These are phyloP conservation scores for Drosophila colorata DNA, from an alignment of 2,888 invertebrate genomes.

Conservation along the genomic window DNA sequence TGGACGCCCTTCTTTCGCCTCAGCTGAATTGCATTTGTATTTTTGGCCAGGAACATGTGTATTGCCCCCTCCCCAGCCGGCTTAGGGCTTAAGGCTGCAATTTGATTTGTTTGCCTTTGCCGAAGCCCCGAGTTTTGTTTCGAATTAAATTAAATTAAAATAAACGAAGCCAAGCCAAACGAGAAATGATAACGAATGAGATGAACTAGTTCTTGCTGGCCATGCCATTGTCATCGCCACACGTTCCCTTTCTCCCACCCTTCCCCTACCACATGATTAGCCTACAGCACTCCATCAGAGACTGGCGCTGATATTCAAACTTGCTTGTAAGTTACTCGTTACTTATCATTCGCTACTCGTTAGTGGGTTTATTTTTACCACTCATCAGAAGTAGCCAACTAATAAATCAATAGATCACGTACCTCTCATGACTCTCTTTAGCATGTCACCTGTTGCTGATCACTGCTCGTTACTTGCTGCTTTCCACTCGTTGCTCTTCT, in stretches of 20 bases:
- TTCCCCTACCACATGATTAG: too few relatives aligned
- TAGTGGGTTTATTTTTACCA: too few relatives aligned
- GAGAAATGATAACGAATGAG: constrained; percentile 47
- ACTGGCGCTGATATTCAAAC: too few relatives aligned
- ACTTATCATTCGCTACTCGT: too few relatives aligned
- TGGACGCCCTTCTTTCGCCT: constrained; percentile 2
- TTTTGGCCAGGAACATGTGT: constrained; percentile 14
- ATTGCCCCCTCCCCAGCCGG: neutral
- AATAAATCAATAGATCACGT: too few relatives aligned
- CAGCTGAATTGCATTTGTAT: constrained; percentile 16
- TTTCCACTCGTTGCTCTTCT: neutral
- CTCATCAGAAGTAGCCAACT: too few relatives aligned
- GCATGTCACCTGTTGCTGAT: too few relatives aligned
- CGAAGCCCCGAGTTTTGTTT: constrained; percentile 12
- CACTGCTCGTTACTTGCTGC: neutral
- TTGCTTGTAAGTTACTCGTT: too few relatives aligned
- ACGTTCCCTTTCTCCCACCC: neutral
- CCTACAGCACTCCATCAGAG: too few relatives aligned
- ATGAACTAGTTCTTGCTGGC: constrained; percentile 27
- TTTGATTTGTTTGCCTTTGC: constrained; percentile 69
- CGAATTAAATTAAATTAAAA: constrained; percentile 72
- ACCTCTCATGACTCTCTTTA: too few relatives aligned
- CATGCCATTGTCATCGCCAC: constrained; percentile 16
- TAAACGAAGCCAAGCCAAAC: constrained; percentile 41
- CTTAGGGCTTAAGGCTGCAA: constrained; percentile 32